Evolutionary conservation across 2,797 vertebrate species (phyloP), one percentile per base, ranked within the genome.

Genomic region (Tapirus indicus): DNA sequence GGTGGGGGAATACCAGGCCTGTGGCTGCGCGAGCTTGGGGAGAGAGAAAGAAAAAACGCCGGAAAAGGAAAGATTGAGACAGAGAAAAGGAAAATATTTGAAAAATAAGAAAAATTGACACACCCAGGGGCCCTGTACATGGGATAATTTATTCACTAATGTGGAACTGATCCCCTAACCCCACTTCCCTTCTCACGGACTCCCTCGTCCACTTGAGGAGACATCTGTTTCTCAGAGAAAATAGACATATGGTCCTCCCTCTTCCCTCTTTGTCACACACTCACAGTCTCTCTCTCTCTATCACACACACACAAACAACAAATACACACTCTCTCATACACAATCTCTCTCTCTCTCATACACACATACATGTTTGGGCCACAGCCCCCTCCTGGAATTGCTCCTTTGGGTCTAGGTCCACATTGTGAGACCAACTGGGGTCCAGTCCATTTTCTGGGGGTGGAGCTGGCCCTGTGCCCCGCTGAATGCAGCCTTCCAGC

Each of bases 141-240:
- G 2, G 78, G 90, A 44, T 74, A 38, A 1, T 56, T 62, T 58
- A n/a, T 82, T 86, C 82, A 78, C 72, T 88, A 29, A 58, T 11
- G 25, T 3, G 52, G 54, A 87, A 2, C 80, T 44, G 52, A 44
- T 38, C 66, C 69, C 58, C 78, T 77, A 18, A 27, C 68, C 68
- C 60, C 58, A 17, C 49, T 41, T 60, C 54, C 54, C 79, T 35
- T 41, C 74, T 87, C 12, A 3, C 82, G 6, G 27, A n/a, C 18
- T 21, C 21, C 1, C n/a, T 94, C 78, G 35, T 74, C 52, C 87
- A 47, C 93, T 93, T 14, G 32, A 88, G 62, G 88, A 84, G 87
- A 96, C 92, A 94, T 90, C 84, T 74, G 77, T 35, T 90, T 82
- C 92, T 95, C 85, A 84, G 49, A 94, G 89, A 96, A 97, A 95